phyloP scores from a whole-genome alignment of 2,113 vertebrate species.

The Leiothrix lutea region DNA sequence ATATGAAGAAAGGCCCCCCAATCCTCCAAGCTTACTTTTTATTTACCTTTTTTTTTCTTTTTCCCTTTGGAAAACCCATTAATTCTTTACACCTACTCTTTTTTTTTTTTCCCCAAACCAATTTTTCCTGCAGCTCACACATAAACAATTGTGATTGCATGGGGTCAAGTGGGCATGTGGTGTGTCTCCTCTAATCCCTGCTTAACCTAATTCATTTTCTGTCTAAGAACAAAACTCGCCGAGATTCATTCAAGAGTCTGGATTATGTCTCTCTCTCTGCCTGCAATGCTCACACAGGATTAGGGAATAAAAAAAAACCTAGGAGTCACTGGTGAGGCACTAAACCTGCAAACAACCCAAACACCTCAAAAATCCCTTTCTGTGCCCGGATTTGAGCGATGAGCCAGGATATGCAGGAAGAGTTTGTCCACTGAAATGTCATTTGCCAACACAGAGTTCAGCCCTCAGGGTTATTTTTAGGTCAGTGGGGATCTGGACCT shows the following conservation, averaged over 20 bases:
- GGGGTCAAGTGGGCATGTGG: neutral
- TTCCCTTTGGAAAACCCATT: neutral
- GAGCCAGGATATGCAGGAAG: neutral
- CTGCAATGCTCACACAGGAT: neutral
- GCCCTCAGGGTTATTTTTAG: neutral
- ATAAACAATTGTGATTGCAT: neutral
- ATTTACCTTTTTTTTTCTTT: neutral
- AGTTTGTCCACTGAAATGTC: neutral
- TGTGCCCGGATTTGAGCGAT: neutral
- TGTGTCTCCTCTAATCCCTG: conserved; percentile 3
- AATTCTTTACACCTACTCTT: neutral
- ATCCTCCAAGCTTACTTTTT: neutral
- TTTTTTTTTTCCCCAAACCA: neutral
- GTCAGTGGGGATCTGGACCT: neutral
- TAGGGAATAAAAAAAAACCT: neutral
- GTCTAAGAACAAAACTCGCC: conserved; percentile 15
- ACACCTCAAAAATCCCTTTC: neutral
- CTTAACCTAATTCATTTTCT: conserved; percentile 57
- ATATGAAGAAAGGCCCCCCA: neutral
- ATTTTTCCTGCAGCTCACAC: neutral
- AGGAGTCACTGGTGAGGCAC: neutral
- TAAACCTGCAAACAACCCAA: neutral
- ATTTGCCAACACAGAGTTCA: neutral
- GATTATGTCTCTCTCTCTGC: conserved; percentile 2
- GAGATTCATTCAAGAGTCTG: conserved; percentile 43